Evolutionary conservation across 1,140 invertebrate genomes (phyloP), one percentile per base, ranked within the genome.

Genomic region (Drusus annulatus): DNA sequence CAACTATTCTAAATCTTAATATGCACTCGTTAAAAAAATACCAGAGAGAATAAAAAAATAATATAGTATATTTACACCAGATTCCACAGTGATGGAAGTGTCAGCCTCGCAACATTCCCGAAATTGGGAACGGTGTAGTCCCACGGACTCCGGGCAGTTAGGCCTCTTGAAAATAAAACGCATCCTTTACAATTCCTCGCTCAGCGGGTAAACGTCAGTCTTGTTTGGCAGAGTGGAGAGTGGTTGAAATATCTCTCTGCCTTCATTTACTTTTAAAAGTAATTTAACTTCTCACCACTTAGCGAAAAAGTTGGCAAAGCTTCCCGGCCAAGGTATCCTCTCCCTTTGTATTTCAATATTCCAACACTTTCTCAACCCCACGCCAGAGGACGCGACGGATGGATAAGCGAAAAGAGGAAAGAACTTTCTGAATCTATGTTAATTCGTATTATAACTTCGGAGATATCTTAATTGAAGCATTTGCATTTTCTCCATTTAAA

Each of bases 271-370:
- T 82, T 82, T 82, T 76, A 80, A 82, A 82, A 79, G 81, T 77
- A 82, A 82, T 82, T 82, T 82, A 82, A 82, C 77, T 82, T 82
- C 68, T 82, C 75, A 62, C 78, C 78, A 78, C 74, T 80, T 80
- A 80, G 56, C 79, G 56, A 74, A 79, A 79, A 79, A 79, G 31
- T 73, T 79, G 36, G 17, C 8, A 45, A 51, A 65, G 60, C 62
- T 19, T 68, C 74, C 76, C 17, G 10, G 51, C 36, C 25, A 50
- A 51, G 75, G 75, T 76, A 65, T 76, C 58, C 54, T 36, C 54
- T 36, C 28, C 71, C 71, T 75, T 75, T 75, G 71, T 75, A 75
- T 75, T 75, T 75, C 71, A 75, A 75, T 75, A 71, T 58, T 28
- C 28, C 52, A 31, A 21, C 71, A 51, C 68, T 50, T 25, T 28